A percentile compares a stretch with the other conserved stretches of the same genome.
These are phyloP conservation scores for Pangasius macronema DNA, from an alignment of 2,797 vertebrate genomes.

Conservation along the genomic window DNA sequence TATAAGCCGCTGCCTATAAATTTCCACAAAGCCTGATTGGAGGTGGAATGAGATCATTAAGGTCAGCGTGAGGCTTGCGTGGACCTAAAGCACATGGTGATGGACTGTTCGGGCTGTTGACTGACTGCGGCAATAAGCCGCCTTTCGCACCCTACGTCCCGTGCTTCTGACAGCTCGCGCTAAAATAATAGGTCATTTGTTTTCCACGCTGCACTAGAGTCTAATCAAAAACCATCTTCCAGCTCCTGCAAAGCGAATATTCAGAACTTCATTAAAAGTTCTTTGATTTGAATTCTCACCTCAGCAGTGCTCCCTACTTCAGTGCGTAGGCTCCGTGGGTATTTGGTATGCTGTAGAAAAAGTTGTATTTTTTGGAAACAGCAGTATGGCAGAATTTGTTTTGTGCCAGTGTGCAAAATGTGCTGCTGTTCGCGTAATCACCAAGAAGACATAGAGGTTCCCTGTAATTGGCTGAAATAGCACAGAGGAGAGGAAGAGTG, in stretches of 20 bases:
- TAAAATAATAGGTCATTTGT: constrained; percentile 76
- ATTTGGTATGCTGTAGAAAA: constrained; percentile 20
- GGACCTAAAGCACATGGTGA: constrained; percentile 67
- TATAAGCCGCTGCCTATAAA: constrained; percentile 71
- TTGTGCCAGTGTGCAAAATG: constrained; percentile 6
- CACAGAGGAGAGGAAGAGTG: background rate
- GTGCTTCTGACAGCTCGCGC: constrained; percentile 64
- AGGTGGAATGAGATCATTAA: constrained; percentile 71
- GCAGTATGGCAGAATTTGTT: background rate
- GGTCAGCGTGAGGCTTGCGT: constrained; percentile 57
- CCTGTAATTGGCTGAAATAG: constrained; percentile 10
- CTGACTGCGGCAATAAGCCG: constrained; percentile 77
- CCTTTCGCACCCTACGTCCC: constrained; percentile 60
- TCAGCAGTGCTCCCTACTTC: background rate
- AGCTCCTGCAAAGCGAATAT: constrained; percentile 53
- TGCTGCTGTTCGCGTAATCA: constrained; percentile 6
- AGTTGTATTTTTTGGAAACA: background rate
- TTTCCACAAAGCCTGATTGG: constrained; percentile 63
- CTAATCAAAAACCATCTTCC: constrained; percentile 68
- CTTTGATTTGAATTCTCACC: constrained; percentile 41
- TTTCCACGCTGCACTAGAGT: constrained; percentile 67
- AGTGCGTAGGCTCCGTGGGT: background rate
- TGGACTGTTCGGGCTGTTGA: constrained; percentile 74
- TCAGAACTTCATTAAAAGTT: constrained; percentile 66
- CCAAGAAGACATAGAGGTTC: background rate